These are phyloP conservation scores for Myathropa florea DNA, from an alignment of 2,888 invertebrate genomes.

Conservation along the genomic window DNA sequence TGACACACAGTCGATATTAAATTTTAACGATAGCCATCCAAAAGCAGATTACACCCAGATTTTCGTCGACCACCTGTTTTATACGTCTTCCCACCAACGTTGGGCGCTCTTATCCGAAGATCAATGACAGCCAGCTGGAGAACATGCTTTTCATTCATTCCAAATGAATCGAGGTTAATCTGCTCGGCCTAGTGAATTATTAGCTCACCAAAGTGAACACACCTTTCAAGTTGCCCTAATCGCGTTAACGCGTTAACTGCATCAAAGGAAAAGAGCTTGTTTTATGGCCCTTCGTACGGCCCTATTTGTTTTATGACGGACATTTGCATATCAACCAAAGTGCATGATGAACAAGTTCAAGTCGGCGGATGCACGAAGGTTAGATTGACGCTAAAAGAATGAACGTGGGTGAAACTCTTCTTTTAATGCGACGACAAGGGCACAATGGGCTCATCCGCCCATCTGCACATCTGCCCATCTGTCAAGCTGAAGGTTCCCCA, in stretches of 20 bases:
- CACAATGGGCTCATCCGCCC: neutral
- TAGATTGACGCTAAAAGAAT: neutral
- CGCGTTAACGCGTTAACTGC: neutral
- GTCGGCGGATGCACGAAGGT: neutral
- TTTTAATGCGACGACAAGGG: neutral
- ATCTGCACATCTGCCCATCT: no score
- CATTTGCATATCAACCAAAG: conserved; percentile 2
- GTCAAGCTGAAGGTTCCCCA: neutral
- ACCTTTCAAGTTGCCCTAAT: neutral
- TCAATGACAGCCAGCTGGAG: neutral
- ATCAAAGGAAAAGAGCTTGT: neutral
- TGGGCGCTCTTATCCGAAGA: neutral
- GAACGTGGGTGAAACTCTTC: neutral
- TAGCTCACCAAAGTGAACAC: neutral
- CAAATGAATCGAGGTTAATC: neutral
- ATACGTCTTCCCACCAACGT: neutral
- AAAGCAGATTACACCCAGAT: neutral
- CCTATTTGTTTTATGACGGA: neutral
- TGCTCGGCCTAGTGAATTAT: neutral
- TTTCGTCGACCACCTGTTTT: neutral
- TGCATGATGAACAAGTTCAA: conserved; percentile 2
- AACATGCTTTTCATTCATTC: neutral
- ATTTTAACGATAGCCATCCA: neutral
- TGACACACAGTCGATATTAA: neutral
- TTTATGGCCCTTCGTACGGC: neutral